Evolutionary conservation across 2,888 invertebrate genomes (phyloP).

Genomic region (Steinernema hermaphroditum): DNA sequence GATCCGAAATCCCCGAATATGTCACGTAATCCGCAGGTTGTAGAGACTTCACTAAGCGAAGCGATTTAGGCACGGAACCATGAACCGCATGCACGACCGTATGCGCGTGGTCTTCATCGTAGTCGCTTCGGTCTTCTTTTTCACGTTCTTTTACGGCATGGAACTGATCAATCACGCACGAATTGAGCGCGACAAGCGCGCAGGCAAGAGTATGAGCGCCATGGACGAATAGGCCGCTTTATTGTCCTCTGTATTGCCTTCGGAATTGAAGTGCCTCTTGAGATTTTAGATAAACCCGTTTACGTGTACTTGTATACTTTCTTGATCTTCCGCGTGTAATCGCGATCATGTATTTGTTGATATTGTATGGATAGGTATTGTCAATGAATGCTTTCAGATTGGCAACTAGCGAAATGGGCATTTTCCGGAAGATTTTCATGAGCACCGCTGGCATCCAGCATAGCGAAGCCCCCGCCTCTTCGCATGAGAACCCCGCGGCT

Average conservation of each 20-base stretch:
- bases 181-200: constrained; percentile 48
- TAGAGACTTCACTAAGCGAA: background rate
- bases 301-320: constrained; percentile 1
- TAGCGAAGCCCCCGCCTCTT: constrained; percentile 27
- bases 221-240: constrained; percentile 35
- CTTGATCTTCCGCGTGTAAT: constrained; percentile 25
- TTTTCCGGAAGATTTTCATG: constrained; percentile 53
- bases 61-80: constrained; percentile 50
- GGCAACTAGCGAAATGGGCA: constrained; percentile 44
- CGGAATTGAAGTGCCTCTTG: background rate
- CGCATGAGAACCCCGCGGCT: background rate
- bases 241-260: background rate
- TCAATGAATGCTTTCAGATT: constrained; percentile 16
- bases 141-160: constrained; percentile 46
- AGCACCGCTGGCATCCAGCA: constrained; percentile 46
- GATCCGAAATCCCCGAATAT: constrained; percentile 52
- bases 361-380: background rate
- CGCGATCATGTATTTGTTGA: constrained; percentile 5
- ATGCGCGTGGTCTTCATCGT: constrained; percentile 57
- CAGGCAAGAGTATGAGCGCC: constrained; percentile 50
- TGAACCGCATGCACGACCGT: constrained; percentile 61
- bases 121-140: constrained; percentile 47
- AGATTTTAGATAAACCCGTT: constrained; percentile 32
- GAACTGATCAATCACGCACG: constrained; percentile 44
- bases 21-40: constrained; percentile 53